phyloP scores from a whole-genome alignment of 2,113 vertebrate genomes.

The Suncus etruscus region DNA sequence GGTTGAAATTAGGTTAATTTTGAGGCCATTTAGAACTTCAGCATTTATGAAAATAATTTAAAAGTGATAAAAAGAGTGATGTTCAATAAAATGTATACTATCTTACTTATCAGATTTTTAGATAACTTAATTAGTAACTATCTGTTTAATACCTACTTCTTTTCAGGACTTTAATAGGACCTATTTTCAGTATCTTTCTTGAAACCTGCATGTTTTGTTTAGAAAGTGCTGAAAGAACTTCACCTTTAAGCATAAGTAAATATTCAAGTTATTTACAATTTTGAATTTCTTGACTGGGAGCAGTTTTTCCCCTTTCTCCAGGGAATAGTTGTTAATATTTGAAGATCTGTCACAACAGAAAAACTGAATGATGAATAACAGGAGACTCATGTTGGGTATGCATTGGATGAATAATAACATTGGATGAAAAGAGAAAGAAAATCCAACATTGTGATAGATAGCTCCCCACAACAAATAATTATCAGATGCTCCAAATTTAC shows the following conservation, averaged over 20 bases:
- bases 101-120: background rate
- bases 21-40: conserved; percentile 48
- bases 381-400: background rate
- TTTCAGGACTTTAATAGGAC: background rate
- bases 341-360: background rate
- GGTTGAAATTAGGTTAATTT: conserved; percentile 27
- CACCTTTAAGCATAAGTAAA: conserved; percentile 22
- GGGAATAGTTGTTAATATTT: background rate
- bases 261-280: conserved; percentile 22
- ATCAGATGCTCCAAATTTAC: background rate
- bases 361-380: background rate
- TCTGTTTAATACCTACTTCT: background rate
- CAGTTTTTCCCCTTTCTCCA: background rate
- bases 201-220: background rate
- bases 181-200: conserved; percentile 22
- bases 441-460: background rate
- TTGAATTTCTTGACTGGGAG: background rate
- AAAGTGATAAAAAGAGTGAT: background rate
- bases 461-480: background rate
- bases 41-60: conserved; percentile 23
- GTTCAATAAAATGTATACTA: background rate
- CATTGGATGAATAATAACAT: background rate
- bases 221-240: background rate
- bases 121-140: conserved; percentile 28
- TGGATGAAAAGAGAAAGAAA: background rate